Percentiles rank a stretch among this genome's conserved stretches.
These are phyloP conservation scores for Ormyrus rosae DNA, from an alignment of 2,888 invertebrate species.

Conservation along the genomic window DNA sequence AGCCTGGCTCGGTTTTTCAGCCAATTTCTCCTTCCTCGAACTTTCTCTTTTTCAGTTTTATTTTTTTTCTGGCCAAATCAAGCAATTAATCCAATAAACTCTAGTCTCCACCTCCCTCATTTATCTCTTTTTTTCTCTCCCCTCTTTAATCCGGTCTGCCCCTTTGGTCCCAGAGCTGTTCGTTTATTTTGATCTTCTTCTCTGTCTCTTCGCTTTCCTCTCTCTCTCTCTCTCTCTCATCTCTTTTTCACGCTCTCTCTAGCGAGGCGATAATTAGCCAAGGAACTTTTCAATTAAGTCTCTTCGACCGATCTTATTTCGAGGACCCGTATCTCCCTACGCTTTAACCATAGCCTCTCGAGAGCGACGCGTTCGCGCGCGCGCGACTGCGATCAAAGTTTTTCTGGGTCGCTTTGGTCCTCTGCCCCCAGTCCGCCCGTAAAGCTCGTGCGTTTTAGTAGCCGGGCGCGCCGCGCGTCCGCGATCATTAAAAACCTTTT, in stretches of 20 bases:
- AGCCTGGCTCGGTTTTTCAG: no score
- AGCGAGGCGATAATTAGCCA: constrained; percentile 36
- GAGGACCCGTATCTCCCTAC: not conserved
- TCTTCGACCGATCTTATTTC: constrained; percentile 45
- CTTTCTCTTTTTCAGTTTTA: no score
- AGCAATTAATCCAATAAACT: constrained; percentile 35
- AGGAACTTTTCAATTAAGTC: constrained; percentile 62
- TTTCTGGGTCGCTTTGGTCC: not conserved
- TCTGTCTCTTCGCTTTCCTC: not conserved
- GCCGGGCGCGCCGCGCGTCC: not conserved
- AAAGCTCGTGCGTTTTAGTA: no score
- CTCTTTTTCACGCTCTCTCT: constrained; percentile 17
- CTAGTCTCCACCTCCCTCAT: constrained; percentile 59
- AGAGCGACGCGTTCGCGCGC: no score
- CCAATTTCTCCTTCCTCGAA: no score
- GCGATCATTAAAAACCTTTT: constrained; percentile 67
- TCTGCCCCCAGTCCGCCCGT: not conserved
- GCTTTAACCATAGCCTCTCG: not conserved
- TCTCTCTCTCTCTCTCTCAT: not conserved
- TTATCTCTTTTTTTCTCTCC: not conserved
- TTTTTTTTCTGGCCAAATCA: not conserved
- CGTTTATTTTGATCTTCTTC: no score
- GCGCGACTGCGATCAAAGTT: no score
- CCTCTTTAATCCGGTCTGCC: no score
- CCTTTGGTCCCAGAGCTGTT: no score